Percentiles rank a stretch among this genome's conserved stretches.
phyloP scores from a whole-genome alignment of 2,888 invertebrate species.

The Epirrita christyi region DNA sequence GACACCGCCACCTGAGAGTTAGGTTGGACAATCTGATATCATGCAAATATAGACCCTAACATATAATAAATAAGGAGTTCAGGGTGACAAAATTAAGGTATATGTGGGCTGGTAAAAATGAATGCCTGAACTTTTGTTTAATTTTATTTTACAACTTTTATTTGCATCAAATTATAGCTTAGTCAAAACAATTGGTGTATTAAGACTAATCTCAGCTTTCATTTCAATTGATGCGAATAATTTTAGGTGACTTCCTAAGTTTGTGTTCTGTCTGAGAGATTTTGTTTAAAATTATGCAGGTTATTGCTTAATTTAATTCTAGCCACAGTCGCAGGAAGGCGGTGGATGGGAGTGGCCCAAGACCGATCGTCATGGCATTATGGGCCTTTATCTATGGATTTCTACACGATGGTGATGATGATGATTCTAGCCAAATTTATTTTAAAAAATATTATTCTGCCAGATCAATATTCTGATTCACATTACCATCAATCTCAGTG shows the following conservation, averaged over 20 bases:
- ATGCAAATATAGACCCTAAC: constrained; percentile 18
- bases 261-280: not conserved
- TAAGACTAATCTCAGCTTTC: constrained; percentile 30
- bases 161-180: constrained; percentile 33
- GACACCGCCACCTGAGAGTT: constrained; percentile 1
- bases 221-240: constrained; percentile 24
- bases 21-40: not conserved
- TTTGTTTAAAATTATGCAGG: too few species aligned
- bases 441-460: too few species aligned
- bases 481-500: too few species aligned
- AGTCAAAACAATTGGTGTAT: constrained; percentile 35
- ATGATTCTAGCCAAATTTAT: too few species aligned
- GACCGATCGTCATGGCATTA: too few species aligned
- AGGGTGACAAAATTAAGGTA: not conserved
- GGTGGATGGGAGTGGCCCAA: too few species aligned
- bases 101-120: not conserved
- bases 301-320: too few species aligned
- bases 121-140: constrained; percentile 22
- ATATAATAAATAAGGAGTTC: not conserved
- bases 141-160: constrained; percentile 32
- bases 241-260: constrained; percentile 12
- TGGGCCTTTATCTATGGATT: too few species aligned
- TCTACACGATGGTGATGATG: too few species aligned
- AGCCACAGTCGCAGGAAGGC: too few species aligned
- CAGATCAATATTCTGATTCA: too few species aligned